Evolutionary conservation across 2,888 invertebrate species (phyloP).

Genomic region (Ceraclea dissimilis): DNA sequence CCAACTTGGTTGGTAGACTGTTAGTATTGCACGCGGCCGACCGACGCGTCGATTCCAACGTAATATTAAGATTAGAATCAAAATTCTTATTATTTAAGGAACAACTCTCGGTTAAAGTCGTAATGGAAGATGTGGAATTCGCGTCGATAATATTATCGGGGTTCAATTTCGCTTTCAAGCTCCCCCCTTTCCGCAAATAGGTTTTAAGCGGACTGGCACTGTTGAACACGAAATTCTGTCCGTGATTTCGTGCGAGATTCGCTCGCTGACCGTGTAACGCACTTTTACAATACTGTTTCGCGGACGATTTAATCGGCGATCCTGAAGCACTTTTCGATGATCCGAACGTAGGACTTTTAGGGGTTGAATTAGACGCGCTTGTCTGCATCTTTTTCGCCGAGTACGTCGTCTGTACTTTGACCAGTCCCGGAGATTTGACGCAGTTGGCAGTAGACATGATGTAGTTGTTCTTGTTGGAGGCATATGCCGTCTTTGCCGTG

Average conservation of each 20-base stretch:
- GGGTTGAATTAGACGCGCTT: slow-evolving; percentile 27
- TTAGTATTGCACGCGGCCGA: slow-evolving; percentile 11
- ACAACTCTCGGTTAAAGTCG: slow-evolving; percentile 18
- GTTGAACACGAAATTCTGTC: slow-evolving; percentile 32
- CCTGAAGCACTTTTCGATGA: slow-evolving; percentile 33
- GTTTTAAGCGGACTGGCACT: slow-evolving; percentile 40
- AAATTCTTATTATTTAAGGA: slow-evolving; percentile 37
- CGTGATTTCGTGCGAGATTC: slow-evolving; percentile 38
- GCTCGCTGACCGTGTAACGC: slow-evolving; percentile 44
- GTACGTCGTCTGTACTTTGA: slow-evolving; percentile 33
- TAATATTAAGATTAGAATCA: slow-evolving; percentile 29
- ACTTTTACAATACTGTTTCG: slow-evolving; percentile 28
- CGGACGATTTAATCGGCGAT: slow-evolving; percentile 9
- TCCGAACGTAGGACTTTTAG: slow-evolving; percentile 45
- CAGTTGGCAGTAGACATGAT: slow-evolving; percentile 45
- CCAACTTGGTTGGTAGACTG: slow-evolving; percentile 13
- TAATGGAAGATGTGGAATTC: slow-evolving; percentile 19
- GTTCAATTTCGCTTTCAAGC: slow-evolving; percentile 7
- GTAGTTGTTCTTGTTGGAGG: slow-evolving; percentile 42
- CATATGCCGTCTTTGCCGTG: slow-evolving; percentile 41
- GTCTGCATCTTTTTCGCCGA: slow-evolving; percentile 36
- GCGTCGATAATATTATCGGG: slow-evolving; percentile 13
- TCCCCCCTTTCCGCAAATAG: slow-evolving; percentile 36
- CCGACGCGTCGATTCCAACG: slow-evolving; percentile 30
- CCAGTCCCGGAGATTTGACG: slow-evolving; percentile 36